Conservation (phyloP, 2,113 vertebrate species). For the Melanerpes formicivorus region DNA sequence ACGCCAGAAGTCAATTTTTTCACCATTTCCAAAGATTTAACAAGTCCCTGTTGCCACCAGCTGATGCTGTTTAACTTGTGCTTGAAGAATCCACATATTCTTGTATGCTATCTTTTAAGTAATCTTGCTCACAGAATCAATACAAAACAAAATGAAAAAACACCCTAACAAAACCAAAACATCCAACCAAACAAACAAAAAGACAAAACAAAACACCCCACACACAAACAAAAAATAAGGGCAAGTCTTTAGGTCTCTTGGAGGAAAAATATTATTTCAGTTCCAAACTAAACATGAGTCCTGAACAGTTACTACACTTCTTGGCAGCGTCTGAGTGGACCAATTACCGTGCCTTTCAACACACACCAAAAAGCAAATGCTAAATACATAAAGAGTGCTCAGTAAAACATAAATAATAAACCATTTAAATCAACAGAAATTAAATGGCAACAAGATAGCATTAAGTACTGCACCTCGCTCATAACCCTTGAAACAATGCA, state of each 20-base stretch:
- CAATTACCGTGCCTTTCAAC: background rate
- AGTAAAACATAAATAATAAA: constrained; percentile 9
- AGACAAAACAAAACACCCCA: background rate
- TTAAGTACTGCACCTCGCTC: background rate
- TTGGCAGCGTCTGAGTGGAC: background rate
- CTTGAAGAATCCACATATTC: background rate
- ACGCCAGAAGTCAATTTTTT: background rate
- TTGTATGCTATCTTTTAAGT: background rate
- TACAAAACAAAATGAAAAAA: background rate
- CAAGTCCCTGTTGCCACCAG: rapidly evolving
- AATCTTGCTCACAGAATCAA: background rate
- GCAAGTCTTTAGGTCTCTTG: background rate
- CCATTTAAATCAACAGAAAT: background rate
- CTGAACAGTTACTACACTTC: background rate
- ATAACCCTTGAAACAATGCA: background rate
- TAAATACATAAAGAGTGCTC: background rate
- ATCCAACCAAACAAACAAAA: background rate
- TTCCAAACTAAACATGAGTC: background rate
- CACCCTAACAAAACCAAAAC: too few relatives aligned
- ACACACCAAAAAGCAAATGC: background rate
- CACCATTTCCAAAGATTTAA: background rate
- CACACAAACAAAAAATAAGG: background rate
- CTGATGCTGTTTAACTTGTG: background rate
- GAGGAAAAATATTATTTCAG: background rate
- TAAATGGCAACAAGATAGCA: background rate